Conservation (phyloP, 1,140 invertebrate species). For the Neoseiulus cucumeris region DNA sequence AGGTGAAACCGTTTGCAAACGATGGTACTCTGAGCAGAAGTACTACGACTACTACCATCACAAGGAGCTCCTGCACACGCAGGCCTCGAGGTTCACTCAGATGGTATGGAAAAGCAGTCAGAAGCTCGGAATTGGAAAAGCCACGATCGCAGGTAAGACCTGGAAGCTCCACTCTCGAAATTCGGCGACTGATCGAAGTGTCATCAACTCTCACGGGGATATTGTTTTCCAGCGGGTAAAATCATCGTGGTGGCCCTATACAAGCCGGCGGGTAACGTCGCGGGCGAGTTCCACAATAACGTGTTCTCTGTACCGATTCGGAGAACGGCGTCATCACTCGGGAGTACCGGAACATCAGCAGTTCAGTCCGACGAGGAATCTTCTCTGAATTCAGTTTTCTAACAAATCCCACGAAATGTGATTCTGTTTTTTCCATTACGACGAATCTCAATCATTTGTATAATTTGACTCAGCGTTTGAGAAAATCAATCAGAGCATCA, state of each 20-base stretch:
- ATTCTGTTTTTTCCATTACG: too few relatives aligned
- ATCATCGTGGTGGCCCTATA: conserved; percentile 22
- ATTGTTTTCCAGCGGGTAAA: conserved; percentile 14
- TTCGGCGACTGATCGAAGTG: background rate
- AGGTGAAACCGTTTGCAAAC: conserved; percentile 61
- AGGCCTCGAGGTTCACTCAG: conserved; percentile 39
- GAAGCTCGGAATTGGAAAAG: conserved; percentile 21
- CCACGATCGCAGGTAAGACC: conserved; percentile 14
- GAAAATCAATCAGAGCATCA: too few relatives aligned
- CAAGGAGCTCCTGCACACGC: conserved; percentile 46
- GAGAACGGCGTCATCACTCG: background rate
- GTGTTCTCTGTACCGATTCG: conserved; percentile 18
- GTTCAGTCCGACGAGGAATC: conserved; percentile 1
- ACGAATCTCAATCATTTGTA: too few relatives aligned
- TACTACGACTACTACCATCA: conserved; percentile 54
- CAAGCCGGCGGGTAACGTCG: conserved; percentile 21
- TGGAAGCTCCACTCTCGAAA: background rate
- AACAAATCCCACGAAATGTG: too few relatives aligned
- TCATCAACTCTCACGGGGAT: background rate
- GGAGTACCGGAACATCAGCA: background rate
- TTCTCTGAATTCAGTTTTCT: background rate
- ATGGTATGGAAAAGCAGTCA: conserved; percentile 20
- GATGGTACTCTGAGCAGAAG: conserved; percentile 60
- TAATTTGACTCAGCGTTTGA: too few relatives aligned
- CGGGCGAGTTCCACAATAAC: conserved; percentile 20